These are phyloP conservation scores for Anhinga anhinga DNA, from an alignment of 2,113 vertebrate species.

Conservation along the genomic window DNA sequence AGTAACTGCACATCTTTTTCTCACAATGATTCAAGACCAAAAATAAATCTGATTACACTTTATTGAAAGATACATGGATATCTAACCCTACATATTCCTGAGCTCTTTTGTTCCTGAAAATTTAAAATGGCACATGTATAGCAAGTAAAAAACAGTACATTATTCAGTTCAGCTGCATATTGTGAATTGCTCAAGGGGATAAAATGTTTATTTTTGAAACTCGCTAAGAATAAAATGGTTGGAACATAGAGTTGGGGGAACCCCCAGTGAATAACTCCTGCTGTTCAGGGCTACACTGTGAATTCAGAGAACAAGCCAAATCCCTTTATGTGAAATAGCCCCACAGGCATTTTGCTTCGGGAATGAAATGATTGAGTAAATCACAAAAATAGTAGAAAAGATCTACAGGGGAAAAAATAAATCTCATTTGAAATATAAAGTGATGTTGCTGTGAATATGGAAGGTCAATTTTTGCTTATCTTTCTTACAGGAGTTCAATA, in stretches of 20 bases:
- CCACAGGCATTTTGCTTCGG: background rate
- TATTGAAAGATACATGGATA: background rate
- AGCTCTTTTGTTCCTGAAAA: background rate
- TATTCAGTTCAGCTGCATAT: background rate
- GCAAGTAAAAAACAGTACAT: background rate
- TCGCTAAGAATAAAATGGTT: background rate
- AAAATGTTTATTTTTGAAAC: conserved; percentile 26
- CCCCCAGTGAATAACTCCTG: background rate
- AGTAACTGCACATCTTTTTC: conserved; percentile 11
- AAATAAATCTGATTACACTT: conserved; percentile 11
- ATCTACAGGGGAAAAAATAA: background rate
- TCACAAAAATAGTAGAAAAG: background rate
- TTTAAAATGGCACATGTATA: background rate
- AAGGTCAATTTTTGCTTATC: background rate
- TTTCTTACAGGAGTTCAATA: background rate
- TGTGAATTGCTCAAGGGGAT: background rate
- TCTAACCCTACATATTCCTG: background rate
- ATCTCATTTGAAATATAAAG: background rate
- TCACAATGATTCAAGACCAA: background rate
- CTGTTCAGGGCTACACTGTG: background rate
- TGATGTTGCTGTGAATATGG: background rate
- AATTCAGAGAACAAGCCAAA: background rate
- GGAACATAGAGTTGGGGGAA: background rate
- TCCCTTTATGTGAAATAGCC: background rate
- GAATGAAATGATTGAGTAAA: background rate